Evolutionary conservation across 2,113 vertebrate genomes (phyloP).

Genomic region (Apteryx owenii): DNA sequence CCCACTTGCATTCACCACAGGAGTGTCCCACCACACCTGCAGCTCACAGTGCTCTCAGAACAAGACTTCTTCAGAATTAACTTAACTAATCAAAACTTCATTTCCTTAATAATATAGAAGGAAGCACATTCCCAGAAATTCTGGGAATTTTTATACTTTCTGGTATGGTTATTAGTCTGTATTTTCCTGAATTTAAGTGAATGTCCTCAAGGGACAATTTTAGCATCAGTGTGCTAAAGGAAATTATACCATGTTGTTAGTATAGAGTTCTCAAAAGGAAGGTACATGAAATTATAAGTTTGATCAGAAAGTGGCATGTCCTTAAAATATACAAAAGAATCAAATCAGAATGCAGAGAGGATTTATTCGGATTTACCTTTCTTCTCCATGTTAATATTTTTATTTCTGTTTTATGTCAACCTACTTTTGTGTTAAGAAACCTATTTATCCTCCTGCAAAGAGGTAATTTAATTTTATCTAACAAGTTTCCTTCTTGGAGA

Average conservation of each 20-base stretch:
- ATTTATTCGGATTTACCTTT: neutral
- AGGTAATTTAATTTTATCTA: slow-evolving; percentile 38
- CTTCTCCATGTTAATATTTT: neutral
- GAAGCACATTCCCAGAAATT: neutral
- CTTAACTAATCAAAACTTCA: neutral
- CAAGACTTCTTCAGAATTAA: neutral
- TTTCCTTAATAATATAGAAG: neutral
- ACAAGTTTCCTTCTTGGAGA: neutral
- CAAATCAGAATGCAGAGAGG: neutral
- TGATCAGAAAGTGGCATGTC: neutral
- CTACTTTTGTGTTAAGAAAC: neutral
- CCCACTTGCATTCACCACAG: neutral
- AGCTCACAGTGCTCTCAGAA: neutral
- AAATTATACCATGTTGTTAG: neutral
- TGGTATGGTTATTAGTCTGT: neutral
- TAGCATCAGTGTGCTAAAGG: neutral
- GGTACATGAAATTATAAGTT: neutral
- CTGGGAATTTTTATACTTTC: neutral
- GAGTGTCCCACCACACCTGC: neutral
- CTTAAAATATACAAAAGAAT: neutral
- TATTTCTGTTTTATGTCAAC: neutral
- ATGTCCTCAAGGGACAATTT: neutral
- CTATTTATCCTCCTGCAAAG: neutral
- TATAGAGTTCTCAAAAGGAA: neutral
- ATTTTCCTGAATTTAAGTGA: neutral